Evolutionary conservation across 2,888 invertebrate genomes (phyloP).

Genomic region (Scrobipalpa atriplicella): DNA sequence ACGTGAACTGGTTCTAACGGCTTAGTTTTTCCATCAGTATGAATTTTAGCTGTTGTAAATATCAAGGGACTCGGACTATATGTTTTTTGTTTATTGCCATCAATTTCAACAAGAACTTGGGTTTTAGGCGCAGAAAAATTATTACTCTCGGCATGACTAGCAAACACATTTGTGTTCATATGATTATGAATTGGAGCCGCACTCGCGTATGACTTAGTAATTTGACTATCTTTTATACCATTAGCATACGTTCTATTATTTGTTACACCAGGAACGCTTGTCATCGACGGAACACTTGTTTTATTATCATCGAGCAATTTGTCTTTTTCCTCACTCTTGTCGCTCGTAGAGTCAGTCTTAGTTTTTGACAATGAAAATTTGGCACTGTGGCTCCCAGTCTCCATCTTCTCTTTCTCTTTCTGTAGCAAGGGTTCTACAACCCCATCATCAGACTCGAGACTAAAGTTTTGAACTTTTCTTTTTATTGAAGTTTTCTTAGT

Average conservation of each 20-base stretch:
- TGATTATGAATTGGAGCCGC: conserved; percentile 55
- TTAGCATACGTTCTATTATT: conserved; percentile 41
- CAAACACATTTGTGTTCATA: conserved; percentile 66
- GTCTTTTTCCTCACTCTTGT: conserved; percentile 50
- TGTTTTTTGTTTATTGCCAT: conserved; percentile 51
- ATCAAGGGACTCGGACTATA: conserved; percentile 65
- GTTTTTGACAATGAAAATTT: conserved; percentile 65
- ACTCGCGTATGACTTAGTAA: conserved; percentile 42
- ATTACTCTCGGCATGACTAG: conserved; percentile 45
- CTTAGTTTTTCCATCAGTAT: conserved; percentile 62
- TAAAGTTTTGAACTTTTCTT: conserved; percentile 65
- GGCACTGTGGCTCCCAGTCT: conserved; percentile 63
- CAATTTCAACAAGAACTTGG: conserved; percentile 66
- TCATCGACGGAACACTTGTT: conserved; percentile 36
- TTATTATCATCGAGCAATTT: conserved; percentile 49
- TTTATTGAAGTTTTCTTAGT: conserved; percentile 70
- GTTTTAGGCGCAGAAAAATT: conserved; percentile 49
- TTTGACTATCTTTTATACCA: conserved; percentile 43
- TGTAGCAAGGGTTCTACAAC: conserved; percentile 73
- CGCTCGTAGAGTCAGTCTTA: conserved; percentile 64
- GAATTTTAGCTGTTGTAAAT: conserved; percentile 78
- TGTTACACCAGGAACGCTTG: conserved; percentile 37
- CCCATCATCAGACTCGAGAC: conserved; percentile 69
- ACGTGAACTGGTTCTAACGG: conserved; percentile 69
- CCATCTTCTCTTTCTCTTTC: conserved; percentile 59